A percentile compares a stretch with the other conserved stretches of the same genome.
Evolutionary conservation across 2,797 vertebrate genomes (phyloP).

Genomic region (Sebastes flavidus): DNA sequence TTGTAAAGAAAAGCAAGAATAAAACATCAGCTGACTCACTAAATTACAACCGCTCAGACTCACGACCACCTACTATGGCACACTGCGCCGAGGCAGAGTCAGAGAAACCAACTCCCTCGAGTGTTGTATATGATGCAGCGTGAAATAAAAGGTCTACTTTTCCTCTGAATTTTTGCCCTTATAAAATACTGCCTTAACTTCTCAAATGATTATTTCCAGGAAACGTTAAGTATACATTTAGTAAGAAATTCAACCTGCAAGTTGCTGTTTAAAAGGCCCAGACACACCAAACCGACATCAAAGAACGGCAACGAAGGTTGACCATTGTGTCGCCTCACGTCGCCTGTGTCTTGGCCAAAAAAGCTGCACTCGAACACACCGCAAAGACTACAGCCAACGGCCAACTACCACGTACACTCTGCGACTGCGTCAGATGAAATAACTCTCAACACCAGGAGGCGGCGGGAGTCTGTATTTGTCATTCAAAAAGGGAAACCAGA

Average conservation of each 20-base stretch:
- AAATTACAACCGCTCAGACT: not conserved
- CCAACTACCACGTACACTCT: too few relatives aligned
- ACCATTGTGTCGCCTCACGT: too few relatives aligned
- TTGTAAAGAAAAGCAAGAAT: not conserved
- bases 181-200: not conserved
- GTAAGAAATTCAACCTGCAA: not conserved
- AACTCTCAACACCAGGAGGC: too few relatives aligned
- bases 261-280: not conserved
- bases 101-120: not conserved
- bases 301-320: too few relatives aligned
- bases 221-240: not conserved
- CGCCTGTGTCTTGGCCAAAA: too few relatives aligned
- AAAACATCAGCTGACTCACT: not conserved
- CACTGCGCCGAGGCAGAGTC: too few relatives aligned
- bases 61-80: not conserved
- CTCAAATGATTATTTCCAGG: not conserved
- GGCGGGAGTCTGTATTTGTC: fast-evolving
- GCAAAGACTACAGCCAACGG: too few relatives aligned
- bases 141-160: not conserved
- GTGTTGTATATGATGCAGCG: not conserved
- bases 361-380: fast-evolving
- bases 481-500: too few relatives aligned
- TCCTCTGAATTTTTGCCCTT: not conserved
- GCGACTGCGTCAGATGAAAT: too few relatives aligned
- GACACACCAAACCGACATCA: too few relatives aligned